Evolutionary conservation across 2,888 invertebrate species (phyloP), one percentile per base, ranked within the genome.

Genomic region (Elegia similella): DNA sequence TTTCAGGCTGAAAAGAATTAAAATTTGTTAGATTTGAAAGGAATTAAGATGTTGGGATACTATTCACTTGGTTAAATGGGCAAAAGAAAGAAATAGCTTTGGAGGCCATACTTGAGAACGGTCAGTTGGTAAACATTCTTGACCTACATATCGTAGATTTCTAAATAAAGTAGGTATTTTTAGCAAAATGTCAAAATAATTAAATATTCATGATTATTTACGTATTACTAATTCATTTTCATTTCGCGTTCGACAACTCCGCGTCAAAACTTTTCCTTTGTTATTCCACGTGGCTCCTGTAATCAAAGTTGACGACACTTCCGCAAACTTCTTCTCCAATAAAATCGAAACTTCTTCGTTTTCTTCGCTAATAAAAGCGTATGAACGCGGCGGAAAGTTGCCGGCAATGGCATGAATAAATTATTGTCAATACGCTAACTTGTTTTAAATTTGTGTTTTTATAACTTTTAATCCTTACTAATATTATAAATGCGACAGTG

Each of bases 311-410:
- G 7, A 34, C 34, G 38, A 50, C 34, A 50, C 15, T 17, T 13
- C 8, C 15, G 12, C 10, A 48, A 34, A 50, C 32, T 50, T 50
- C 34, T 15, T 50, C 50, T 2, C 16, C 50, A 34, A 50, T 50
- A 50, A 50, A 50, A 34, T 50, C 16, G 50, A 34, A 50, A 34
- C 34, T 34, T 32, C 16, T 16, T 50, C 32, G 16, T 34, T 34
- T 38, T 10, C 6, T 23, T 5, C 23, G 23, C 38, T n/a, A 34
- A 17, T 50, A 50, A 50, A 50, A 38, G 17, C 50, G 34, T 50
- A 50, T 38, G 34, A 50, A 50, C 34, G 50, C 34, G 50, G 34
- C 17, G 16, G 34, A 10, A 17, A 50, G 16, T 50, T 16, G 12
- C 12, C 7, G 3, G 47, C 1, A 30, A 43, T 17, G 17, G 34